Conservation (phyloP, 1,140 invertebrate species). For the Carposina sasakii region DNA sequence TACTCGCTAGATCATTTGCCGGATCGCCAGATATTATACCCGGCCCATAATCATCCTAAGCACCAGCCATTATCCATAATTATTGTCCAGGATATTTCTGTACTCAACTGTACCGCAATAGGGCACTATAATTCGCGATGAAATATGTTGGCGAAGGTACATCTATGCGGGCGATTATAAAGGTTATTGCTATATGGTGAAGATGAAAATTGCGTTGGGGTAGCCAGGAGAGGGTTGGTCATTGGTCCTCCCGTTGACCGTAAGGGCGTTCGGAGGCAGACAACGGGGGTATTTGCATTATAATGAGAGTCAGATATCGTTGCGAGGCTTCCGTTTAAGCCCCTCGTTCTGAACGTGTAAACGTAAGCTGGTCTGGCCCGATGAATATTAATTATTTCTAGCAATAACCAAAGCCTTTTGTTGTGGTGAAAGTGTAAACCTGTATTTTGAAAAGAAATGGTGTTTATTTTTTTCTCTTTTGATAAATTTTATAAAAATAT, state of each 20-base stretch:
- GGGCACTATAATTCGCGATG: conserved; percentile 53
- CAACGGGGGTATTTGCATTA: conserved; percentile 66
- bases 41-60: conserved; percentile 32
- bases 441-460: too few species aligned
- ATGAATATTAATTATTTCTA: conserved; percentile 48
- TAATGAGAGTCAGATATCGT: conserved; percentile 58
- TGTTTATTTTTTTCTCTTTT: too few species aligned
- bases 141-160: conserved; percentile 47
- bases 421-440: too few species aligned
- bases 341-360: conserved; percentile 40
- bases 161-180: conserved; percentile 49
- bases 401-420: too few species aligned
- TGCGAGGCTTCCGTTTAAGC: conserved; percentile 53
- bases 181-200: conserved; percentile 40
- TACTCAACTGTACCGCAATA: conserved; percentile 53
- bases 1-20: conserved; percentile 23
- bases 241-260: conserved; percentile 54
- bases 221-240: conserved; percentile 44
- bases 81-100: conserved; percentile 55
- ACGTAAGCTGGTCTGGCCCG: conserved; percentile 33
- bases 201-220: neutral
- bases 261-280: conserved; percentile 68
- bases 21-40: conserved; percentile 49
- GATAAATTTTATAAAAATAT: too few species aligned
- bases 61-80: conserved; percentile 44